A percentile compares a stretch with the other conserved stretches of the same genome.
Conservation (phyloP, 1,140 invertebrate species). For the Caenorhabditis inopinata region DNA sequence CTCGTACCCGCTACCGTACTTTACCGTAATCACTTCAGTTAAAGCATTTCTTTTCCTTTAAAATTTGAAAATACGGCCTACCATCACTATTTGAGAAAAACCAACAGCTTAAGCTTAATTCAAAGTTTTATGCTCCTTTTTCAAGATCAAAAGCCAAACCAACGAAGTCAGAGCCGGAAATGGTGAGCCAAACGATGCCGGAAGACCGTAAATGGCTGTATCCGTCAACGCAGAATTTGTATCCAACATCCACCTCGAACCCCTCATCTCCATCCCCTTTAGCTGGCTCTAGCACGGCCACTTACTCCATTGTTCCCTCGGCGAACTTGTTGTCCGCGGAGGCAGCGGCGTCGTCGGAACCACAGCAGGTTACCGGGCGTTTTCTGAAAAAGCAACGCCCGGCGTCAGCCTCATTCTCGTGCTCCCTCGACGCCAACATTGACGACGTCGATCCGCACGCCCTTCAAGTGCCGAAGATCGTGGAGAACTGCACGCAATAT, state of each 20-base stretch:
- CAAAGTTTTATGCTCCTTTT: too few species aligned
- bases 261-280: slow-evolving; percentile 32
- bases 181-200: slow-evolving; percentile 1
- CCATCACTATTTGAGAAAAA: not conserved
- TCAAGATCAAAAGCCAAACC: slow-evolving; percentile 30
- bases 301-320: slow-evolving; percentile 14
- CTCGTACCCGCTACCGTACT: too few species aligned
- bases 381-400: slow-evolving; percentile 38
- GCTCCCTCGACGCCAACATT: slow-evolving; percentile 19
- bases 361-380: slow-evolving; percentile 13
- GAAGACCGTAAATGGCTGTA: slow-evolving; percentile 41
- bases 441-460: slow-evolving; percentile 39
- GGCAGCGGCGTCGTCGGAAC: not conserved
- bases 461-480: slow-evolving; percentile 41
- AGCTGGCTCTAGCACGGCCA: slow-evolving; percentile 12
- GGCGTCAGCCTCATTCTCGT: slow-evolving; percentile 35
- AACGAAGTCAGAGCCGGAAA: slow-evolving; percentile 35
- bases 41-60: too few species aligned
- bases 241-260: slow-evolving; percentile 13
- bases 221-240: slow-evolving; percentile 40
- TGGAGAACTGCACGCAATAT: slow-evolving; percentile 44
- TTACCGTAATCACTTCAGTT: too few species aligned
- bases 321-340: not conserved
- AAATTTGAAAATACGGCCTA: too few species aligned
- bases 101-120: not conserved